Conservation (phyloP, 2,797 vertebrate genomes). For the Lutjanus campechanus region DNA sequence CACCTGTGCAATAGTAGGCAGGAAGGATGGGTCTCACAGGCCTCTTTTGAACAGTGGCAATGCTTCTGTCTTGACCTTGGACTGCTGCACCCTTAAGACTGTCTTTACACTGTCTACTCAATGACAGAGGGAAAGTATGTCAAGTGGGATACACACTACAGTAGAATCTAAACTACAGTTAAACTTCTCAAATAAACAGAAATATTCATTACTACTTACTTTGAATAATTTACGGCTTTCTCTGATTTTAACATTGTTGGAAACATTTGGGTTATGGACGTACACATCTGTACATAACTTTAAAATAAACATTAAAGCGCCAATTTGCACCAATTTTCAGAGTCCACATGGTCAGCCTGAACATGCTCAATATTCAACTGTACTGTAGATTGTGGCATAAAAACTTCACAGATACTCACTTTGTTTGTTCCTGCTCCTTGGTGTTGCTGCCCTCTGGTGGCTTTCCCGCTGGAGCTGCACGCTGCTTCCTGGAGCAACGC, state of each 20-base stretch:
- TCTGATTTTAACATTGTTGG: no score
- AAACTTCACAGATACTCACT: slow-evolving; percentile 29
- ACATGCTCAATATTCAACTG: neutral
- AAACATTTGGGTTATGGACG: no score
- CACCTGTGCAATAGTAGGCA: slow-evolving; percentile 72
- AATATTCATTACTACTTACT: no score
- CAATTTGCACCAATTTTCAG: neutral
- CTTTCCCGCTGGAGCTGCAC: neutral
- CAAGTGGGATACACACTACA: neutral
- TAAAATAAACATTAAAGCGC: neutral
- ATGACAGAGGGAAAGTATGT: slow-evolving; percentile 2
- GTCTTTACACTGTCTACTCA: slow-evolving; percentile 52
- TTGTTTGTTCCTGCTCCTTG: slow-evolving; percentile 46
- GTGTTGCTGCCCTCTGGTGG: slow-evolving; percentile 77
- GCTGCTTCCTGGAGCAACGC: slow-evolving; percentile 34
- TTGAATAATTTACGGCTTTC: no score
- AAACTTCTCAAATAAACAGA: neutral
- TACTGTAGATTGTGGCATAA: neutral
- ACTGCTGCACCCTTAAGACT: slow-evolving; percentile 7
- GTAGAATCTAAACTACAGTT: no score
- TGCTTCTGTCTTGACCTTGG: slow-evolving; percentile 46
- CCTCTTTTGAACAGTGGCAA: slow-evolving; percentile 52
- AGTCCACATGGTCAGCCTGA: neutral
- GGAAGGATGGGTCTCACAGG: slow-evolving; percentile 81
- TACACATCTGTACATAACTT: no score